Evolutionary conservation across 1,140 invertebrate species (phyloP).

Genomic region (Drosophila dunni): DNA sequence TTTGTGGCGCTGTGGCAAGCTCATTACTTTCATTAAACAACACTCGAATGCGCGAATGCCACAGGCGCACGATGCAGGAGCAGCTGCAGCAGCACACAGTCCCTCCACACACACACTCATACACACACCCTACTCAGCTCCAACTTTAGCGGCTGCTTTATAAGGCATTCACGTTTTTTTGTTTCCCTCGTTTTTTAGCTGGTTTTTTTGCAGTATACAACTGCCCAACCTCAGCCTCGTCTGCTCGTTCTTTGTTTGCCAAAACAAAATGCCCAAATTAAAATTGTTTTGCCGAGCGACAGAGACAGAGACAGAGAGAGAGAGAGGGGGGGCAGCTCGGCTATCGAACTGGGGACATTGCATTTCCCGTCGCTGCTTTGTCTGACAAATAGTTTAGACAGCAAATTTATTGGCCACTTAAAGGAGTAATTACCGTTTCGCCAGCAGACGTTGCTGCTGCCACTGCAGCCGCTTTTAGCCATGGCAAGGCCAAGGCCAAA

Average conservation of each 20-base stretch:
- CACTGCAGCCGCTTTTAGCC: constrained; percentile 63
- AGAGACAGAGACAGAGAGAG: constrained; percentile 1
- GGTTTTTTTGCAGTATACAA: constrained; percentile 9
- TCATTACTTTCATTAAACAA: constrained; percentile 83
- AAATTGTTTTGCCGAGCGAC: constrained; percentile 71
- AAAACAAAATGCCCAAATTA: constrained; percentile 83
- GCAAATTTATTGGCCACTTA: constrained; percentile 85
- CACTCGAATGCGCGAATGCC: constrained; percentile 64
- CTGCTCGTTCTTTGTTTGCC: constrained; percentile 72
- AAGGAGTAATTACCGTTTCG: constrained; percentile 80
- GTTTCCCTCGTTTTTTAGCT: constrained; percentile 23
- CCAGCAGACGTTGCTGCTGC: constrained; percentile 45
- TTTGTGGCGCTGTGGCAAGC: constrained; percentile 69
- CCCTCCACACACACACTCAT: constrained; percentile 22
- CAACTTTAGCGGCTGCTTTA: constrained; percentile 55
- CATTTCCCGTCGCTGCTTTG: constrained; percentile 76
- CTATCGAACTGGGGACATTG: constrained; percentile 53
- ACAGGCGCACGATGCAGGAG: constrained; percentile 57
- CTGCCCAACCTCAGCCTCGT: constrained; percentile 17
- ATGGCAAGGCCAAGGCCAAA: constrained; percentile 73
- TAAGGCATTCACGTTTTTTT: constrained; percentile 77
- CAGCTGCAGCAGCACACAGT: constrained; percentile 47
- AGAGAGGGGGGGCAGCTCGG: neutral
- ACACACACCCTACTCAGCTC: neutral
- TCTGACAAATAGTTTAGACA: constrained; percentile 84